Conservation (phyloP, 2,888 invertebrate species). For the Habrosyne pyritoides region DNA sequence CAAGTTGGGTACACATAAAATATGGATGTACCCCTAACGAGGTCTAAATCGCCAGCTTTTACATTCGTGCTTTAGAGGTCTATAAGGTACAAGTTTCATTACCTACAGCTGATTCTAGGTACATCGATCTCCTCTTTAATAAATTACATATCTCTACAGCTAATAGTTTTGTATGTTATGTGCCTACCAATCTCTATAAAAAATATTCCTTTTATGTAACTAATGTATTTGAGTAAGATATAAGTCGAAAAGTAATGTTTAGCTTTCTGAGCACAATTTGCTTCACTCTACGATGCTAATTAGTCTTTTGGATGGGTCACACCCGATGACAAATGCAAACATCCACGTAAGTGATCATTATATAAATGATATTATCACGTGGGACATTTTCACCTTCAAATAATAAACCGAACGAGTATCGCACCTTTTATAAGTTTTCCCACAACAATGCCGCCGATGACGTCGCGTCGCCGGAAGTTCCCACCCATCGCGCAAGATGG, state of each 20-base stretch:
- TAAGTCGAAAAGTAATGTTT: not conserved
- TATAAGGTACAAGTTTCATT: too few species aligned
- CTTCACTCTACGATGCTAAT: not conserved
- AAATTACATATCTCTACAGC: too few species aligned
- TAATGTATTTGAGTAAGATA: too few species aligned
- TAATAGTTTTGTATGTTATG: too few species aligned
- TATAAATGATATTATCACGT: constrained; percentile 3
- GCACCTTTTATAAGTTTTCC: constrained; percentile 63
- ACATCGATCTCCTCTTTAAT: too few species aligned
- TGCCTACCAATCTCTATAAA: too few species aligned
- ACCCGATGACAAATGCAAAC: not conserved
- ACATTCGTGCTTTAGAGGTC: too few species aligned
- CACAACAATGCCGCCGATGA: constrained; percentile 55
- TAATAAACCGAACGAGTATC: constrained; percentile 27
- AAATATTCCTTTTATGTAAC: too few species aligned
- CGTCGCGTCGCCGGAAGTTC: constrained; percentile 68
- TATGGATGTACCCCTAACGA: not conserved
- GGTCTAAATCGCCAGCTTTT: too few species aligned
- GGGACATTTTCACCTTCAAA: constrained; percentile 6
- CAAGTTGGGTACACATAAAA: not conserved
- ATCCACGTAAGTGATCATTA: not conserved
- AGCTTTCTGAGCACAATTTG: not conserved
- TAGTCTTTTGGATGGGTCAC: not conserved
- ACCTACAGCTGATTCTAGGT: too few species aligned
- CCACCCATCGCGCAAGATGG: constrained; percentile 76